phyloP scores from a whole-genome alignment of 2,113 vertebrate genomes.

The Egretta garzetta region DNA sequence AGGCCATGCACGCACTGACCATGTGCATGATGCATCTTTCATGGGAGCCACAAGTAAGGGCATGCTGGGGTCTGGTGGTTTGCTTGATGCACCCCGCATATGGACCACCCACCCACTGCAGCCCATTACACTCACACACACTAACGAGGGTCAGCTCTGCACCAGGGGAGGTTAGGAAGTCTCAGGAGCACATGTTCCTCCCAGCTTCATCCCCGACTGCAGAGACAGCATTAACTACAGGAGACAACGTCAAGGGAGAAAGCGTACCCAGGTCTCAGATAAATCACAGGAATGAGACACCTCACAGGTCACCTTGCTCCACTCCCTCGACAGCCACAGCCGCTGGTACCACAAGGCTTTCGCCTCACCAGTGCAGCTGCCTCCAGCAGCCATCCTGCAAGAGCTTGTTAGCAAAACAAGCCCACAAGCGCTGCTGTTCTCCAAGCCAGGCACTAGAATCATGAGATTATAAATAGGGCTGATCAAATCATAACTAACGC shows the following conservation, averaged over 20 bases:
- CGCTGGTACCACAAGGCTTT: fast-evolving
- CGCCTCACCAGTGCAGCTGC: fast-evolving
- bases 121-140: fast-evolving
- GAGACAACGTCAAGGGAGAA: neutral
- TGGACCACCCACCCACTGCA: neutral
- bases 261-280: neutral
- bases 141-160: neutral
- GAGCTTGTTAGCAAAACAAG: neutral
- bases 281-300: neutral
- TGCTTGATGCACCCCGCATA: fast-evolving
- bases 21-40: neutral
- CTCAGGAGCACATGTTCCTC: fast-evolving
- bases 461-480: neutral
- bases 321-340: fast-evolving
- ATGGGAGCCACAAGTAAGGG: neutral
- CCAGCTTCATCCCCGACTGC: neutral
- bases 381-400: neutral
- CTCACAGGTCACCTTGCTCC: neutral
- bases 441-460: neutral
- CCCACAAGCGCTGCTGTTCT: neutral
- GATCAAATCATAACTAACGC: neutral
- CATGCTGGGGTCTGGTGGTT: fast-evolving
- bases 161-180: neutral
- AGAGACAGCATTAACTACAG: neutral
- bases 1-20: neutral